phyloP scores from a whole-genome alignment of 2,888 invertebrate genomes.

The Plebejus argus region DNA sequence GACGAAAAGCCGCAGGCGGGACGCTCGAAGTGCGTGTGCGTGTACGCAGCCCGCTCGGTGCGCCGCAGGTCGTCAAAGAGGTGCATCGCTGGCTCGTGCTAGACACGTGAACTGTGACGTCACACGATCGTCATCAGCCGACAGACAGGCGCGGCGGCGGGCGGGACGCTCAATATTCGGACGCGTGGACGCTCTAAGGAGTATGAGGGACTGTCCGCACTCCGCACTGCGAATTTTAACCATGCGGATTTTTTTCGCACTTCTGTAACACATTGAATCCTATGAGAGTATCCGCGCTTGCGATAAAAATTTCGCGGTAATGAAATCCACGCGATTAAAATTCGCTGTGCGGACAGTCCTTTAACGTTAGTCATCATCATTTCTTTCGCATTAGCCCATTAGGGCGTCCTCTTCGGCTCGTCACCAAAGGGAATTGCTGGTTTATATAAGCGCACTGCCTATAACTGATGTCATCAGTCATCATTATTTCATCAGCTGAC shows the following conservation, averaged over 20 bases:
- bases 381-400: too few species aligned
- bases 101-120: constrained; percentile 62
- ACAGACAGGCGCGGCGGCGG: constrained; percentile 93
- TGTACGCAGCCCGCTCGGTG: constrained; percentile 91
- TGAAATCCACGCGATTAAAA: too few species aligned
- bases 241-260: too few species aligned
- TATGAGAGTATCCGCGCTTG: too few species aligned
- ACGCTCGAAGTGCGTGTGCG: constrained; percentile 94
- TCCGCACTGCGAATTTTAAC: too few species aligned
- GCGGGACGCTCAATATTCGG: constrained; percentile 83
- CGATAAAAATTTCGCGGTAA: too few species aligned
- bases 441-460: not conserved
- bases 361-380: too few species aligned
- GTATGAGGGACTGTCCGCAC: too few species aligned
- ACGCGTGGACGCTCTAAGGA: not conserved
- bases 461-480: not conserved
- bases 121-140: constrained; percentile 76
- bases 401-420: not conserved
- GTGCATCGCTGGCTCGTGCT: constrained; percentile 96
- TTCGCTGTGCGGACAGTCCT: too few species aligned
- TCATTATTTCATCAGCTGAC: constrained; percentile 82
- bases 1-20: constrained; percentile 92
- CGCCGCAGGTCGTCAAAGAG: constrained; percentile 93
- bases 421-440: not conserved
- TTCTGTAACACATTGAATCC: too few species aligned